phyloP scores from a whole-genome alignment of 2,797 vertebrate species.

The Acestrorhynchus altus region DNA sequence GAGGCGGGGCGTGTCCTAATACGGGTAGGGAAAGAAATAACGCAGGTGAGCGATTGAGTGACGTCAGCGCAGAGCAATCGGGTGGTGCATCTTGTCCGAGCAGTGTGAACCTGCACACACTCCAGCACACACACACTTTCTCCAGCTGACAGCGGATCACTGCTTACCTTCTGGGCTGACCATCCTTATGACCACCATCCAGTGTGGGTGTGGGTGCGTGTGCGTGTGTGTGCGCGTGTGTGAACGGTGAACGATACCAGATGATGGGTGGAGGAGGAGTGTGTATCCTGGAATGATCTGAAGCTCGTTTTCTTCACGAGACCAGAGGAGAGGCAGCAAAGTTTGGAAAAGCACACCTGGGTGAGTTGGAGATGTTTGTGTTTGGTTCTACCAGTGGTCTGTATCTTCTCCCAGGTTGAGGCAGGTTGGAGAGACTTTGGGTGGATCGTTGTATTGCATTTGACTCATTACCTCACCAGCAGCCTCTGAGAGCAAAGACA shows the following conservation, averaged over 20 bases:
- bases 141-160: neutral
- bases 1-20: neutral
- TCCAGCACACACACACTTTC: neutral
- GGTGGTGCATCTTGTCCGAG: neutral
- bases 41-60: slow-evolving; percentile 43
- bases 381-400: neutral
- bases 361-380: slow-evolving; percentile 14
- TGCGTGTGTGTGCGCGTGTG: neutral
- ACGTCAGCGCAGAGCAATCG: slow-evolving; percentile 31
- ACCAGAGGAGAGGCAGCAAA: slow-evolving; percentile 48
- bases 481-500: too few species aligned
- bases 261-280: neutral
- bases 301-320: slow-evolving; percentile 22
- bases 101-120: neutral
- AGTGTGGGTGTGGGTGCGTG: too few species aligned
- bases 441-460: too few species aligned
- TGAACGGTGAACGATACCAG: neutral
- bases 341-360: slow-evolving; percentile 26
- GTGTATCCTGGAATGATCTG: neutral
- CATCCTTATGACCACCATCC: neutral
- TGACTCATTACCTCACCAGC: too few species aligned
- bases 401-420: neutral
- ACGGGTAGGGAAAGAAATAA: neutral
- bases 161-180: neutral
- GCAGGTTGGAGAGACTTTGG: too few species aligned